phyloP scores from a whole-genome alignment of 1,140 invertebrate species.

The Paracyclopina nana region DNA sequence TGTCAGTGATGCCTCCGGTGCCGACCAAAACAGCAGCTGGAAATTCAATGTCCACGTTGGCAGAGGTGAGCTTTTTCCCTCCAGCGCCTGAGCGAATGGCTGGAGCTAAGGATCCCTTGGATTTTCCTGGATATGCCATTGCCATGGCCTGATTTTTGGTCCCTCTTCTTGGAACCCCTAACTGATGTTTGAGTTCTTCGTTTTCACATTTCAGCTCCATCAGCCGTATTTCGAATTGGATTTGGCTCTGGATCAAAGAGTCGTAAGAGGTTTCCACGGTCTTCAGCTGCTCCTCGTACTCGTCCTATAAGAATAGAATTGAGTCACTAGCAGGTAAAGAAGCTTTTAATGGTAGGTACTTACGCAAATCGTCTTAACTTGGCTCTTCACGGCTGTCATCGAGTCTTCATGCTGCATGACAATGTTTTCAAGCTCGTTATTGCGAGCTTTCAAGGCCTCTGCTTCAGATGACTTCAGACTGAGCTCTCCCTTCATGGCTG shows the following conservation, averaged over 20 bases:
- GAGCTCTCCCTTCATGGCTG: conserved; percentile 3
- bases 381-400: conserved; percentile 2
- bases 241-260: neutral
- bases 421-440: neutral
- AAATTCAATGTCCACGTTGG: neutral
- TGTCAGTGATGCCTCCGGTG: neutral
- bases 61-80: no score
- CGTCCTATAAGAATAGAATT: neutral
- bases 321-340: neutral
- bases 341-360: neutral
- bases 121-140: neutral
- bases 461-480: neutral
- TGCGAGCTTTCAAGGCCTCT: neutral
- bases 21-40: no score
- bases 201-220: neutral
- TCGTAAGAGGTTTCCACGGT: neutral
- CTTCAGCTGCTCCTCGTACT: neutral
- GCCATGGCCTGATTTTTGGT: neutral
- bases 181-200: neutral
- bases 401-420: neutral
- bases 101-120: neutral
- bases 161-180: neutral
- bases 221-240: neutral
- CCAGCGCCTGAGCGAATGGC: no score
- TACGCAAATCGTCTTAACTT: conserved; percentile 1